These are phyloP conservation scores for Portunus trituberculatus DNA, from an alignment of 1,140 invertebrate genomes.

Conservation along the genomic window DNA sequence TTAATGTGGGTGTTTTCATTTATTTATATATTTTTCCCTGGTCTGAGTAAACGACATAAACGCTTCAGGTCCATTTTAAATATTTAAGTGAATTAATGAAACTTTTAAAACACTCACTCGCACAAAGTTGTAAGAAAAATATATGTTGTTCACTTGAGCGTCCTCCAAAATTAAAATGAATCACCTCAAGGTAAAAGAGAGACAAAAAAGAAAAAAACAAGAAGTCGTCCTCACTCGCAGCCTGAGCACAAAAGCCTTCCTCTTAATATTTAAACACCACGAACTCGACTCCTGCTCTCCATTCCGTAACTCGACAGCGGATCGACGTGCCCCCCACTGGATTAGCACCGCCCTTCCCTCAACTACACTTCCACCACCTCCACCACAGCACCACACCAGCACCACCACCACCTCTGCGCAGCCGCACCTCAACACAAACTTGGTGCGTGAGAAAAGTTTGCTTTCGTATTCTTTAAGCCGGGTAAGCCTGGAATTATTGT, in stretches of 20 bases:
- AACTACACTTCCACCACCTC: neutral
- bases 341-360: neutral
- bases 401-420: neutral
- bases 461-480: constrained; percentile 4
- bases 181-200: neutral
- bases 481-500: neutral
- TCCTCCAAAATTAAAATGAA: neutral
- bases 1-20: neutral
- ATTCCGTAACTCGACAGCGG: neutral
- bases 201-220: neutral
- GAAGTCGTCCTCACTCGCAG: neutral
- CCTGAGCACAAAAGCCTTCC: neutral
- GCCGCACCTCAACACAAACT: neutral
- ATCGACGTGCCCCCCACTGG: neutral
- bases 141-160: neutral
- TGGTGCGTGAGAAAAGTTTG: neutral
- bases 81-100: neutral
- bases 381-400: neutral
- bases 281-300: neutral
- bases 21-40: neutral
- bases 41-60: neutral
- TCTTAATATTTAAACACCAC: neutral
- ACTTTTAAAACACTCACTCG: neutral
- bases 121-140: neutral
- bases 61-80: neutral